Evolutionary conservation across 2,888 invertebrate genomes (phyloP).

Genomic region (Stramonita haemastoma): DNA sequence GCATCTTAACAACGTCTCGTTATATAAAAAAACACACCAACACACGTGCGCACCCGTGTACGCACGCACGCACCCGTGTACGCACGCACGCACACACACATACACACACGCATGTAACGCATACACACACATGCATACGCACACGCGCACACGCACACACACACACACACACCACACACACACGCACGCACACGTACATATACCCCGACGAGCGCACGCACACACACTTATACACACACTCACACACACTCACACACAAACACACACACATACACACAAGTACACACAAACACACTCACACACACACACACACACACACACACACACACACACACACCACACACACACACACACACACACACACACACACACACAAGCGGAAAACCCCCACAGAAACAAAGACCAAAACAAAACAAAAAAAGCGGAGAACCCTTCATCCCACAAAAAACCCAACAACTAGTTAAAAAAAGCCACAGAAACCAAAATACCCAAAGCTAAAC

Average conservation of each 20-base stretch:
- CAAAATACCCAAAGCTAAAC: too few species aligned
- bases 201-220: too few species aligned
- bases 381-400: too few species aligned
- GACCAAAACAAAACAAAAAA: too few species aligned
- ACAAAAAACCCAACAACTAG: too few species aligned
- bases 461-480: too few species aligned
- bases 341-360: background rate
- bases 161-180: background rate
- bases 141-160: background rate
- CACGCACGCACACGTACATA: background rate
- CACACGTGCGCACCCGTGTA: background rate
- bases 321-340: background rate
- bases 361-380: background rate
- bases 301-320: background rate
- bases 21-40: background rate
- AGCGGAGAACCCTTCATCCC: too few species aligned
- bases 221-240: background rate
- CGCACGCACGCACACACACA: background rate
- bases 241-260: background rate
- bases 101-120: background rate
- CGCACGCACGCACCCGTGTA: background rate
- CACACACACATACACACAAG: background rate
- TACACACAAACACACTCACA: background rate
- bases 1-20: too few species aligned
- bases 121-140: background rate